Evolutionary conservation across 2,113 vertebrate species (phyloP).

Genomic region (Microcebus tavaratra): DNA sequence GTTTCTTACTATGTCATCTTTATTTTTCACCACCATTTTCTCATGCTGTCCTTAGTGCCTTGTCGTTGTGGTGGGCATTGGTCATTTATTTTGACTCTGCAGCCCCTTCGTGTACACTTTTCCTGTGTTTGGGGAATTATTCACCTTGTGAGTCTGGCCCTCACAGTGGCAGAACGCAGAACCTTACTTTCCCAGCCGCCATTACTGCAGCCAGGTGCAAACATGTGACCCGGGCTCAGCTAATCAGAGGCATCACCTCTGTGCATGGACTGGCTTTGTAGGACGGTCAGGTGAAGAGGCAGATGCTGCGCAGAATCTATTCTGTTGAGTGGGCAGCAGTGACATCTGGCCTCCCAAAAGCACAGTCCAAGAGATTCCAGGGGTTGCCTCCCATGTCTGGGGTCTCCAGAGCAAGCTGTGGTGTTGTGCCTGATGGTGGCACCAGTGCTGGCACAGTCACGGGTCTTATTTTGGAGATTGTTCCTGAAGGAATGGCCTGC

Average conservation of each 20-base stretch:
- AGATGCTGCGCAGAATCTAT: background rate
- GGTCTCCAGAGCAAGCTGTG: too few relatives aligned
- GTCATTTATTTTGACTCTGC: background rate
- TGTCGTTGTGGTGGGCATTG: background rate
- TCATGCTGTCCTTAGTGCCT: background rate
- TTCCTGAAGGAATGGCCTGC: background rate
- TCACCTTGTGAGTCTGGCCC: background rate
- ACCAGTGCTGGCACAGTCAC: background rate
- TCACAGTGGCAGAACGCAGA: background rate
- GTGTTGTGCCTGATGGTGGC: too few relatives aligned
- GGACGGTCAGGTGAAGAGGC: background rate
- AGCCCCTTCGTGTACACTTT: background rate
- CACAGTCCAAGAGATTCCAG: background rate
- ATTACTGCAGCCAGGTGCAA: background rate
- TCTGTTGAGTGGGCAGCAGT: rapidly evolving
- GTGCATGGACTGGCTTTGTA: background rate
- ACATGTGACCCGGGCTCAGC: background rate
- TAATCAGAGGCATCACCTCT: background rate
- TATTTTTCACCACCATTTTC: background rate
- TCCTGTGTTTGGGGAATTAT: background rate
- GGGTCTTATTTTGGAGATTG: background rate
- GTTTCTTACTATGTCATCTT: background rate
- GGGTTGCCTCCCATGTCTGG: background rate
- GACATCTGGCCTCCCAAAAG: background rate
- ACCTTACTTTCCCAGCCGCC: background rate